These are phyloP conservation scores for Blastomussa wellsi DNA, from an alignment of 92 coral and sea anemone species.

Conservation along the genomic window DNA sequence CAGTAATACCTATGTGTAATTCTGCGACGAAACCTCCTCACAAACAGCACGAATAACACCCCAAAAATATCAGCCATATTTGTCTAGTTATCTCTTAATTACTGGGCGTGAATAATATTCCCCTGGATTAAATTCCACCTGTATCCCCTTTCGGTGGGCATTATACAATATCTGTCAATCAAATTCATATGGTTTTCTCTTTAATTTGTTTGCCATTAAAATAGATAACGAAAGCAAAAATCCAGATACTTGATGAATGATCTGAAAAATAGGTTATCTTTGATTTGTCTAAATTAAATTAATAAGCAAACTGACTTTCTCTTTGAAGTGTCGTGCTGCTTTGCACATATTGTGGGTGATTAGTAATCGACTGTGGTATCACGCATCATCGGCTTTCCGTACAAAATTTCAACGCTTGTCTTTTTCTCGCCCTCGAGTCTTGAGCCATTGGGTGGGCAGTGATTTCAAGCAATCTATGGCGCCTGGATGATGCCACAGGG, in stretches of 20 bases:
- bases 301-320: background rate
- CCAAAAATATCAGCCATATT: background rate
- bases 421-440: constrained; percentile 2
- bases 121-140: background rate
- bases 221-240: background rate
- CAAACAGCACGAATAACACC: background rate
- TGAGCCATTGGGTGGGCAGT: constrained; percentile 21
- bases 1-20: background rate
- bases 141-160: constrained; percentile 15
- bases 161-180: background rate
- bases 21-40: background rate
- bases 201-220: background rate
- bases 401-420: constrained; percentile 27
- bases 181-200: background rate
- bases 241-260: background rate
- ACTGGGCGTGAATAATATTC: background rate
- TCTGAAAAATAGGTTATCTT: background rate
- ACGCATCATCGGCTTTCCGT: background rate
- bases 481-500: background rate
- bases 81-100: background rate
- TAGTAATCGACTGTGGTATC: background rate
- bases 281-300: background rate
- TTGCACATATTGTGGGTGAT: constrained; percentile 1
- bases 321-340: background rate
- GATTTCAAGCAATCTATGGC: background rate